phyloP scores from a whole-genome alignment of 2,797 vertebrate species.

The Hippopotamyrus pictus region DNA sequence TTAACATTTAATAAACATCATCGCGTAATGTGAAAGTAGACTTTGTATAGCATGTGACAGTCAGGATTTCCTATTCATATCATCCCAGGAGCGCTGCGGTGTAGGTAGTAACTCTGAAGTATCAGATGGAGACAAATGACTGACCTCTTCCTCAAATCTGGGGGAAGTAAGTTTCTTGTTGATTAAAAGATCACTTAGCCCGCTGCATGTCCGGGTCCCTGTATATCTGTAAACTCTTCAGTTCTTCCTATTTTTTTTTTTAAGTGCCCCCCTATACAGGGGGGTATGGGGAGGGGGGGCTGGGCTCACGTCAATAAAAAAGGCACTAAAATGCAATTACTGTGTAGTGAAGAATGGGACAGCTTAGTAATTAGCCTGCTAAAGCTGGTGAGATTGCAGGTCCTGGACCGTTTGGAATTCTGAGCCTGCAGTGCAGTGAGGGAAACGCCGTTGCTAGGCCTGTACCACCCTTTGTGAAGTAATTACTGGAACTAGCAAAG shows the following conservation, averaged over 20 bases:
- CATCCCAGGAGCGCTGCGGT: neutral
- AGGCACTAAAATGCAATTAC: slow-evolving; percentile 75
- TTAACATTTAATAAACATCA: neutral
- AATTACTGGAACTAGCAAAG: slow-evolving; percentile 75
- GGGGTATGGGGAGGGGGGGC: slow-evolving; percentile 25
- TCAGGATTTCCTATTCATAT: neutral
- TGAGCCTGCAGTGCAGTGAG: slow-evolving; percentile 72
- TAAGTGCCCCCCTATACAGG: neutral
- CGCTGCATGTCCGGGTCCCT: neutral
- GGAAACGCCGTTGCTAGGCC: slow-evolving; percentile 73
- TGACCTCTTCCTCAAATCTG: neutral
- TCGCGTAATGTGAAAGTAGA: neutral
- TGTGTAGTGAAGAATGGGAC: slow-evolving; percentile 70
- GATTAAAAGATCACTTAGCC: neutral
- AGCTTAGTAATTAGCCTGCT: slow-evolving; percentile 74
- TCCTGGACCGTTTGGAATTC: slow-evolving; percentile 72
- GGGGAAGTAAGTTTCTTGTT: neutral
- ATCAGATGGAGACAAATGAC: neutral
- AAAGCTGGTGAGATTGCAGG: slow-evolving; percentile 72
- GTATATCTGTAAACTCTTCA: slow-evolving; percentile 2
- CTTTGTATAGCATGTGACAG: neutral
- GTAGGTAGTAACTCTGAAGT: neutral
- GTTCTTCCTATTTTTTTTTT: neutral
- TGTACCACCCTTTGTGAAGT: slow-evolving; percentile 70
- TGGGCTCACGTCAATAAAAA: slow-evolving; percentile 64